Evolutionary conservation across 2,797 vertebrate species (phyloP), one percentile per base, ranked within the genome.

Genomic region (Gastrophryne carolinensis): DNA sequence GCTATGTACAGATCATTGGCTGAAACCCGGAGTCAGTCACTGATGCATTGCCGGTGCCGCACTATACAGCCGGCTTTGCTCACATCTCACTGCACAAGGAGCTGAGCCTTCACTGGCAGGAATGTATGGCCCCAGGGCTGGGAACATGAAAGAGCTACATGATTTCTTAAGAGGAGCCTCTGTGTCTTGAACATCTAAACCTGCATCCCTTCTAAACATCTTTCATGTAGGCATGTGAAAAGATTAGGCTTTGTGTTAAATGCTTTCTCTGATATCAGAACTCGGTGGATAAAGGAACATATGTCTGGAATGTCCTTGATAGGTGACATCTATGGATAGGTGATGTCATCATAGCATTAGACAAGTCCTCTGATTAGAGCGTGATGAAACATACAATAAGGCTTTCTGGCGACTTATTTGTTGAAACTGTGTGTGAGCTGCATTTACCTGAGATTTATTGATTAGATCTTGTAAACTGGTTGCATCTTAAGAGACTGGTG

Each of bases 41-140:
- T 21, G 56, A 62, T 34, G 35, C 8, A 19, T 37, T 17, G 26
- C 8, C 32, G 15, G 13, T 52, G 35, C n/a, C 23, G 17, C 39
- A 32, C 32, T 15, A 19, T 54, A 8, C 32, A 53, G 10, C 64
- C 7, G 13, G 32, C 44, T 26, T 9, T 13, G 6, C 19, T 54
- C 6, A 5, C 19, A 27, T 49, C 15, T 34, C 32, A 15, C 8
- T 34, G 56, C 39, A 29, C 67, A 37, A 70, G 54, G 53, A 24
- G 54, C 57, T 70, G 65, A 30, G 17, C 41, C 44, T 64, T 70
- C 30, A 37, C 24, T 77, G 50, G 50, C 60, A 57, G 52, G 67
- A 77, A 77, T 77, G 60, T 71, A 71, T 58, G 47, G 67, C 74
- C 66, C 39, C 67, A 21, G 67, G 75, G 67, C 67, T 65, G 60